Evolutionary conservation across 2,797 vertebrate species (phyloP), one percentile per base, ranked within the genome.

Genomic region (Jordanella pulchra): DNA sequence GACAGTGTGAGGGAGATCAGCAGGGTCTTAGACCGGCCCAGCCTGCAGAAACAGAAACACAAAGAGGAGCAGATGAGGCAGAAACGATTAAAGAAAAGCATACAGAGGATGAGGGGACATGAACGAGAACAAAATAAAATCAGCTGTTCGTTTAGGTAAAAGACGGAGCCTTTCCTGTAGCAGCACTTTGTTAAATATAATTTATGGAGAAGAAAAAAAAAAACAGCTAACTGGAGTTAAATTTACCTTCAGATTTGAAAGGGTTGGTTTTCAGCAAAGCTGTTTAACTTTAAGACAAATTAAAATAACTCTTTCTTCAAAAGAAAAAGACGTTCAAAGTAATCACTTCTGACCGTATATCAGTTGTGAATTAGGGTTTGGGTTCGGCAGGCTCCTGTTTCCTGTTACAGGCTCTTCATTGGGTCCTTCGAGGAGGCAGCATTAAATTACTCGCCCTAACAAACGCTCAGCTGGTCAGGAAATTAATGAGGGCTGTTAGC

Each of bases 21-120:
- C 65, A 97, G 92, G 21, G 95, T 91, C 83, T 94, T 96, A 18
- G 93, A 93, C 3, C 96, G 84, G 73, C 96, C 96, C 77, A 96
- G 84, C 69, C 96, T 97, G 89, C 28, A 72, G 79, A 50, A 71
- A 82, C 53, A 76, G 9, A 58, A 1, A 48, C 21, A 44, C 71
- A 47, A 32, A 18, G 50, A 15, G 7, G 15, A 30, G 23, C 60
- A 63, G 35, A 35, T 63, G 39, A 63, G 60, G 14, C 39, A 61
- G 27, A 25, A 25, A 54, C 53, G 1, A 54, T 13, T 1, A 12
- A 54, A 13, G 15, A 17, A 18, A 48, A 17, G 3, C 6, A 45
- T 2, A 11, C 2, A 45, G 14, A 15, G 45, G 15, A 14, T 15
- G 44, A 11, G 14, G 45, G 45, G 15, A 14, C 45, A 47, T 47